Evolutionary conservation across 1,140 invertebrate genomes (phyloP).

Genomic region (Rhopalosiphum padi): DNA sequence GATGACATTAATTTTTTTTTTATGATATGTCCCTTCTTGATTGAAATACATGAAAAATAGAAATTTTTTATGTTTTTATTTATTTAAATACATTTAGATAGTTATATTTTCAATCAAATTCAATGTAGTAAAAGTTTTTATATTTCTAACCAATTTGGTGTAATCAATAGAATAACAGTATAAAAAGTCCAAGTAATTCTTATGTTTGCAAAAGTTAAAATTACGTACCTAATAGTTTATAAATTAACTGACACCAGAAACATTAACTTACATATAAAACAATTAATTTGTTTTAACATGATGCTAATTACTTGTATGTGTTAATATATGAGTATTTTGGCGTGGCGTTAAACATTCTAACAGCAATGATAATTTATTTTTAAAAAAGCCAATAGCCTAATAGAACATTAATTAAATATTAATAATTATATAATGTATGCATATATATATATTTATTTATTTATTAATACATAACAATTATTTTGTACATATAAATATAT

Average conservation of each 20-base stretch:
- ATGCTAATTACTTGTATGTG: conserved; percentile 54
- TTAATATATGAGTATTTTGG: conserved; percentile 57
- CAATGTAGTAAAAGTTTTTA: not conserved
- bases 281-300: conserved; percentile 46
- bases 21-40: conserved; percentile 14
- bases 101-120: conserved; percentile 33
- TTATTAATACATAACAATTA: not conserved
- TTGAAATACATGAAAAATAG: not conserved
- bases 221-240: conserved; percentile 24
- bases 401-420: conserved; percentile 51
- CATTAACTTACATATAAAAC: conserved; percentile 39
- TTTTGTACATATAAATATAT: not conserved
- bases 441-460: not conserved
- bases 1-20: conserved; percentile 39
- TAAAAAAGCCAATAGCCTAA: conserved; percentile 45
- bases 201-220: not conserved
- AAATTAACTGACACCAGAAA: conserved; percentile 53
- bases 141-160: not conserved
- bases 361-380: conserved; percentile 51
- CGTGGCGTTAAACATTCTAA: conserved; percentile 57
- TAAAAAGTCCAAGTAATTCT: conserved; percentile 11
- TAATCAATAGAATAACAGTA: conserved; percentile 25
- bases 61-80: conserved; percentile 16
- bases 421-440: conserved; percentile 3
- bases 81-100: conserved; percentile 42